Evolutionary conservation across 2,797 vertebrate genomes (phyloP), one percentile per base, ranked within the genome.

Genomic region (Paedocypris micromegethes): DNA sequence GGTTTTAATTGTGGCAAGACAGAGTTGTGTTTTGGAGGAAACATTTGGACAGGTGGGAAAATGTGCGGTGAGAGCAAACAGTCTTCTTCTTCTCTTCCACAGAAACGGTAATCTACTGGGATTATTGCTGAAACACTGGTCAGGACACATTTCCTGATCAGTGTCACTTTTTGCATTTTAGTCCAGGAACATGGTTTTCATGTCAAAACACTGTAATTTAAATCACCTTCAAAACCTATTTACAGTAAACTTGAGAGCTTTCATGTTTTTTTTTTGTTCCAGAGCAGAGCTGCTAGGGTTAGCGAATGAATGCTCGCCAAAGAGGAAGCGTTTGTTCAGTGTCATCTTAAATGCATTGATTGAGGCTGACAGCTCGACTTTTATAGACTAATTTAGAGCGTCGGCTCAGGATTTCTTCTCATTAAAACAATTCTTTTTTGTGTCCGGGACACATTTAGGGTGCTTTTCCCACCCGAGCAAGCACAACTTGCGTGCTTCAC

Each of bases 61-160:
- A 80, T 76, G 79, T 82, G 80, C 82, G 87, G 83, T 80, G 84
- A 88, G 86, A 83, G 82, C 23, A 23, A 81, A 82, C 86, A 87
- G 79, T 23, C 23, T 23, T 23, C 23, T n/a, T n/a, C 79, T 3
- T 61, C 78, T 77, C 78, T 81, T 47, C 63, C 84, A 84, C 86
- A 86, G 89, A 90, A 86, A 85, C 84, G 81, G 83, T 88, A 90
- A 91, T 91, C 89, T 87, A 84, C 84, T 85, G 84, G 86, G 86
- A 89, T 88, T 90, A 89, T 81, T 49, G 67, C 87, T 88, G 86
- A 82, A 86, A 79, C 58, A 40, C 45, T 43, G 42, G 50, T 80
- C 82, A 84, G 77, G 73, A 81, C 82, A 78, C 78, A 83, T 86
- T 87, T 88, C 85, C 85, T 43, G 53, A 87, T 86, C 49, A 48